phyloP scores from a whole-genome alignment of 2,113 vertebrate genomes.

The Bombycilla garrulus region DNA sequence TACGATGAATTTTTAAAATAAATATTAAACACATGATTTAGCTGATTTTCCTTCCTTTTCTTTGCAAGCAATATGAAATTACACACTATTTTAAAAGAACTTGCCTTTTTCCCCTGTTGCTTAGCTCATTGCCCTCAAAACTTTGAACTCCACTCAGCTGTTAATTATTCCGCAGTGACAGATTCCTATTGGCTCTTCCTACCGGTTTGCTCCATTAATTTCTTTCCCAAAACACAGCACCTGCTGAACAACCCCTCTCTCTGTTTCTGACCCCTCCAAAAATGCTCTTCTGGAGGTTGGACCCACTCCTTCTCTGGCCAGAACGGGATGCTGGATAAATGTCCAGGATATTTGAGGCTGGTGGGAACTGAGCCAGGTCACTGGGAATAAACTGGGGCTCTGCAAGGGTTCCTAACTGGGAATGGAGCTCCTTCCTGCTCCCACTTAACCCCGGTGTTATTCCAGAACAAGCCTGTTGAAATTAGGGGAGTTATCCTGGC shows the following conservation, averaged over 20 bases:
- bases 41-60: constrained; percentile 35
- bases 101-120: constrained; percentile 6
- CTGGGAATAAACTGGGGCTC: not conserved
- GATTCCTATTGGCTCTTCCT: not conserved
- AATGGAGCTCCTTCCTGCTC: not conserved
- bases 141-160: constrained; percentile 6
- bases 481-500: constrained; percentile 39
- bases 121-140: constrained; percentile 24
- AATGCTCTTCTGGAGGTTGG: not conserved
- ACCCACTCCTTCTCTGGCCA: not conserved
- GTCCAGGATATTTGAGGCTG: not conserved
- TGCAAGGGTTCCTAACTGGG: not conserved
- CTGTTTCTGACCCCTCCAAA: not conserved
- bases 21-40: constrained; percentile 35
- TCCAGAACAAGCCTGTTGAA: constrained; percentile 17
- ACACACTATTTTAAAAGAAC: not conserved
- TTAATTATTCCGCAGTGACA: constrained; percentile 21
- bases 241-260: not conserved
- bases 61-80: constrained; percentile 15
- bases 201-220: not conserved
- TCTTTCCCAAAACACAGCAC: not conserved
- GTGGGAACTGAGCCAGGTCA: not conserved
- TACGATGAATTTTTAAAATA: constrained; percentile 9
- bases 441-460: not conserved
- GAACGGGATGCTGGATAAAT: not conserved